Base-by-base conservation (phyloP, 2,113 vertebrate species). In the Eupsittula cactorum region DNA sequence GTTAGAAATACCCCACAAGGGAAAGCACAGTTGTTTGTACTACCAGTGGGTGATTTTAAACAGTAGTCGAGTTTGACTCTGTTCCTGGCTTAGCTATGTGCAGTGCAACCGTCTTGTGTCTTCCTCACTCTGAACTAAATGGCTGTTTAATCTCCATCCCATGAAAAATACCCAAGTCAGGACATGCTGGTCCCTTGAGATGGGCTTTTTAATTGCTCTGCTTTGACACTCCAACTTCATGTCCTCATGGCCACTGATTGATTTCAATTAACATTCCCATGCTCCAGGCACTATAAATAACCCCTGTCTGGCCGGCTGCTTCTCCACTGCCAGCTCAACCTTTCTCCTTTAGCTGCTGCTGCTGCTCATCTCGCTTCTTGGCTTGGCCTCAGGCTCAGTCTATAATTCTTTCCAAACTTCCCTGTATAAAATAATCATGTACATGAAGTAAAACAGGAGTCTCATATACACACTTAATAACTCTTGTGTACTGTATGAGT, bases 401-500 rank as follows among this genome's bases (percentile, higher is more conserved):
- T 97, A 97, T 98, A 98, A 98, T 97, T 98, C 98, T 98, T 98
- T 98, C 98, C 98, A 98, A 98, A 97, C 96, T 96, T 79, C 91
- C 97, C 97, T 97, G 97, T 98, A 98, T 98, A 98, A 98, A 98
- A 98, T 98, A 98, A 98, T 98, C 98, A 98, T 97, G 97, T 98
- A 98, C 97, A 97, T 98, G 98, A 98, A 98, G 97, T 97, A 98
- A 98, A 98, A 98, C 98, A 98, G 98, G 97, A 97, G 97, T 97
- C 97, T 98, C 96, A 90, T 97, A 97, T 96, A 97, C 96, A 97
- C 98, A 98, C 98, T 98, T 98, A 98, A 98, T 98, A 98, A 98
- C 97, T 98, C 98, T 98, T 98, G 97, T 93, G 96, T 97, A 97
- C 97, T 97, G 93, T 97, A 96, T 97, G 95, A 98, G 97, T 96